These are phyloP conservation scores for Drosophila parvula DNA, from an alignment of 1,140 invertebrate genomes.

Conservation along the genomic window DNA sequence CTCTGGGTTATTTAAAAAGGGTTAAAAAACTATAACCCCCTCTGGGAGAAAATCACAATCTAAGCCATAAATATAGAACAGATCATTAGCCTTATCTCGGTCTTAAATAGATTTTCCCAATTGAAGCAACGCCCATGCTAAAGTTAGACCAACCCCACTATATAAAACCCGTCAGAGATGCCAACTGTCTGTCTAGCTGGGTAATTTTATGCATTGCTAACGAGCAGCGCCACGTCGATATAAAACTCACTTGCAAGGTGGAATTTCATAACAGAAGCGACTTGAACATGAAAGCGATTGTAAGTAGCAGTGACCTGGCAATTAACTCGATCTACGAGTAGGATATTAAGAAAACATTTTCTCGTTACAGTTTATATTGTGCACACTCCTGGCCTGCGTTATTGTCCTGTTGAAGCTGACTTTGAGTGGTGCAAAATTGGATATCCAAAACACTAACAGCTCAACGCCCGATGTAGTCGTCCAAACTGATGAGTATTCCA, in stretches of 20 bases:
- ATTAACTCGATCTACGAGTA: neutral
- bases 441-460: neutral
- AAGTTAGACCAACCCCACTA: neutral
- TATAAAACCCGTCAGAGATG: slow-evolving; percentile 5
- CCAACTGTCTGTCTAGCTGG: slow-evolving; percentile 37
- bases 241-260: slow-evolving; percentile 45
- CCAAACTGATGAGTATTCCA: neutral
- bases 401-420: slow-evolving; percentile 26
- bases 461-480: neutral
- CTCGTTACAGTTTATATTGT: slow-evolving; percentile 18
- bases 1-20: neutral
- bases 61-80: slow-evolving; percentile 6
- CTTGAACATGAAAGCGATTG: slow-evolving; percentile 61
- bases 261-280: slow-evolving; percentile 39
- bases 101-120: slow-evolving; percentile 36
- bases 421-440: neutral
- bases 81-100: neutral
- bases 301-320: slow-evolving; percentile 43
- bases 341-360: slow-evolving; percentile 1
- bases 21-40: slow-evolving; percentile 2
- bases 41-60: slow-evolving; percentile 16
- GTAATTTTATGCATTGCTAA: slow-evolving; percentile 63
- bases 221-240: slow-evolving; percentile 47
- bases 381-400: slow-evolving; percentile 8
- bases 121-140: slow-evolving; percentile 31